Percentiles rank a stretch among this genome's conserved stretches.
These are phyloP conservation scores for Heliconius nattereri DNA, from an alignment of 1,140 invertebrate species.

Conservation along the genomic window DNA sequence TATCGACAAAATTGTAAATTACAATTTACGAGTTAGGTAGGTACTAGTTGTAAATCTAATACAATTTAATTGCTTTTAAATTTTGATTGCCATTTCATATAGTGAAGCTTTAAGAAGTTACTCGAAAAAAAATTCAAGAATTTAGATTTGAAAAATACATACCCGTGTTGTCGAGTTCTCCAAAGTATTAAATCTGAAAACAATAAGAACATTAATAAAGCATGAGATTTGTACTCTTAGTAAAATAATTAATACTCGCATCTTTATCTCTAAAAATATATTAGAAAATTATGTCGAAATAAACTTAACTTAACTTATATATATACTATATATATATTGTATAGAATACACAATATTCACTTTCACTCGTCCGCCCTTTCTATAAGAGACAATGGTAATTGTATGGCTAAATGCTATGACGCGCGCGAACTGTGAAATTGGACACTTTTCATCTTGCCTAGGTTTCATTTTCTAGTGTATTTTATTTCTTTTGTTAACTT, in stretches of 20 bases:
- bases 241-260: background rate
- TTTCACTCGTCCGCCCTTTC: slow-evolving; percentile 62
- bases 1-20: background rate
- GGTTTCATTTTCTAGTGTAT: slow-evolving; percentile 1
- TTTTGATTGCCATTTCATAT: background rate
- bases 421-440: slow-evolving; percentile 38
- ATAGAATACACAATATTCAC: slow-evolving; percentile 40
- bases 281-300: background rate
- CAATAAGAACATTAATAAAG: background rate
- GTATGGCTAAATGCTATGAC: slow-evolving; percentile 56
- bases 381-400: slow-evolving; percentile 68
- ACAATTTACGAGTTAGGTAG: background rate
- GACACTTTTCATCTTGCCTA: slow-evolving; percentile 38
- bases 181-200: background rate
- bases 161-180: background rate
- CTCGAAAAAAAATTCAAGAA: no score
- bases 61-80: background rate
- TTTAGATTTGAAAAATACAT: background rate
- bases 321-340: background rate
- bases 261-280: background rate
- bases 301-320: background rate
- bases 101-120: no score
- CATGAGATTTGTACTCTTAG: no score
- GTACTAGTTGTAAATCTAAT: background rate
- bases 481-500: slow-evolving; percentile 5